Conservation (phyloP, 2,888 invertebrate species). For the Bedellia somnulentella region DNA sequence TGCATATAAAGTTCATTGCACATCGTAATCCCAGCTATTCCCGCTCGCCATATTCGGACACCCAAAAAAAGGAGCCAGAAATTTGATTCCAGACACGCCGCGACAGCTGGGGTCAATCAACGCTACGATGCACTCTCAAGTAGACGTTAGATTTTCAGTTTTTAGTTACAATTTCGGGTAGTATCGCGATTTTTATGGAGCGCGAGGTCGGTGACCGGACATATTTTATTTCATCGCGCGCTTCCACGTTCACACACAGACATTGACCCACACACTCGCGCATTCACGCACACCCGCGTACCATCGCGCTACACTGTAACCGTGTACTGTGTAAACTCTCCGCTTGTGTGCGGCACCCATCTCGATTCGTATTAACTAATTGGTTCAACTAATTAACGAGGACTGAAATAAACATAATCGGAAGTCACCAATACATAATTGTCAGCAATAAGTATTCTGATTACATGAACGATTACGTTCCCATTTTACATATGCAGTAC, state of each 20-base stretch:
- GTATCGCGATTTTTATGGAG: constrained; percentile 59
- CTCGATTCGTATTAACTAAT: too few relatives aligned
- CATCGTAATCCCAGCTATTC: constrained; percentile 28
- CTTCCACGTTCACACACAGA: constrained; percentile 55
- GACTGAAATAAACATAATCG: too few relatives aligned
- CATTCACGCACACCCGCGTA: background rate
- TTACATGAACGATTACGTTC: too few relatives aligned
- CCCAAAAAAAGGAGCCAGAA: constrained; percentile 8
- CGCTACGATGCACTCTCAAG: background rate
- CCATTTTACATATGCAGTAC: too few relatives aligned
- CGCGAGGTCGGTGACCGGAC: constrained; percentile 57
- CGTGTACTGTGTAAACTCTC: too few relatives aligned
- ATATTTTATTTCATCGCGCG: constrained; percentile 62
- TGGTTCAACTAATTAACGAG: too few relatives aligned
- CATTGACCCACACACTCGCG: constrained; percentile 27
- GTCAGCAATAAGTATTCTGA: too few relatives aligned
- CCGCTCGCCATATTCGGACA: constrained; percentile 12
- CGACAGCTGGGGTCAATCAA: constrained; percentile 1
- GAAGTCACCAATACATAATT: too few relatives aligned
- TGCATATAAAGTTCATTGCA: constrained; percentile 34
- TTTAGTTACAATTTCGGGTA: constrained; percentile 49
- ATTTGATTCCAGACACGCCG: constrained; percentile 8
- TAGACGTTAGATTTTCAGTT: constrained; percentile 21
- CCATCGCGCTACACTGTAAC: background rate
- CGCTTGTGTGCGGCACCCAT: too few relatives aligned